Base-by-base conservation (phyloP, 1,140 invertebrate genomes). In the Luehdorfia chinensis region DNA sequence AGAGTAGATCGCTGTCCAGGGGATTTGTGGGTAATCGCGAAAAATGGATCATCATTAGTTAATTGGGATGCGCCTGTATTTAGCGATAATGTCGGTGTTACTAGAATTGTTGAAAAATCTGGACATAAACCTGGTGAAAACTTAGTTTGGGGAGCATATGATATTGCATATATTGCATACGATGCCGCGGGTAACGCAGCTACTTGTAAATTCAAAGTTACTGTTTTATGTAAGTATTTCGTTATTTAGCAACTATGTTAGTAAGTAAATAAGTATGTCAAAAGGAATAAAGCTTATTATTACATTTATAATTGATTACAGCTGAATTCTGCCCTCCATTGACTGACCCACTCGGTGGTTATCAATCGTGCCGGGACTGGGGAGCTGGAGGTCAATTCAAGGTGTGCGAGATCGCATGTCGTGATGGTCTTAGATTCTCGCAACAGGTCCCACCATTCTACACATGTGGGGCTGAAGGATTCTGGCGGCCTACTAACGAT, bases 51-150 rank as follows among this genome's bases (percentile, higher is more conserved):
- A 0, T 93, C 96, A 0, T 91, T 96, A 47, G 96, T 98, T 0
- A 92, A 90, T n/a, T 98, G 97, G 97, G 95, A 97, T 71, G 95
- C 97, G 58, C 97, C 97, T 0, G 91, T 92, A 53, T 98, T 98
- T 71, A 93, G 91, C 47, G 96, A 97, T 65, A 97, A 97, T 68
- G 92, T 96, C 18, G 94, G 92, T 1, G 90, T 96, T 12, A 89
- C 90, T 0, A 92, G 92, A 66, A 90, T 96, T 13, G 90, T 94
- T 50, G 95, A 98, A 66, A 94, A 93, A 64, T 95, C 93, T 66
- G 95, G 95, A 32, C 94, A 97, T 59, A 90, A 92, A 58, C 94
- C 96, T 28, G 97, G 97, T 9, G 95, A 98, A 74, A 96, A 95
- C 2, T 89, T 98, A 4, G 88, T 96, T 0, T 97, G 95, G 95